Conservation (phyloP, 2,888 invertebrate genomes). For the Luperina nickerlii region DNA sequence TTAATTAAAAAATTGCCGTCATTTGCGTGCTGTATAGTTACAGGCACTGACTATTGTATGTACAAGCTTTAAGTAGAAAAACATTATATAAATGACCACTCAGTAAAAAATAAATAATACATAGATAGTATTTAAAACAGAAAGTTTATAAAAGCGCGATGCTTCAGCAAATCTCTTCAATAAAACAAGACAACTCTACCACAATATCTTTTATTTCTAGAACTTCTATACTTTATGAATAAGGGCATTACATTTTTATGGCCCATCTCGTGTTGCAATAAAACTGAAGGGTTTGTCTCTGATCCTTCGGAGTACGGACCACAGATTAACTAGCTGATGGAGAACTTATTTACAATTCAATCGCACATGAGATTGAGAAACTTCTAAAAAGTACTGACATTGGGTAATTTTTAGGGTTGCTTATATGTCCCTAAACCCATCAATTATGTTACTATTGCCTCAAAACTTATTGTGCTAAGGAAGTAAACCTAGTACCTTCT, state of each 20-base stretch:
- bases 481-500: neutral
- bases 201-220: slow-evolving; percentile 58
- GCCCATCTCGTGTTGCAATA: slow-evolving; percentile 47
- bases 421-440: neutral
- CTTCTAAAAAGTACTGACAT: neutral
- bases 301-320: slow-evolving; percentile 55
- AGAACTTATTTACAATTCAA: neutral
- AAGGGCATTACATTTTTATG: slow-evolving; percentile 54
- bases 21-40: neutral
- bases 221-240: slow-evolving; percentile 58
- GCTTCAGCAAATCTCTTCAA: slow-evolving; percentile 19
- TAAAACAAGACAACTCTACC: slow-evolving; percentile 42
- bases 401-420: neutral
- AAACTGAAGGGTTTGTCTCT: slow-evolving; percentile 53
- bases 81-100: neutral
- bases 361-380: slow-evolving; percentile 26
- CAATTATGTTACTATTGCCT: neutral
- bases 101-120: neutral
- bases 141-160: neutral
- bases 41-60: neutral
- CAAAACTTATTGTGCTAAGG: neutral
- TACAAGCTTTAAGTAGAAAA: neutral
- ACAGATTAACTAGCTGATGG: slow-evolving; percentile 24
- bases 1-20: neutral
- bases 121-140: slow-evolving; percentile 1